A percentile compares a stretch with the other conserved stretches of the same genome.
phyloP scores from a whole-genome alignment of 2,888 invertebrate species.

The Pristionchus entomophagus region DNA sequence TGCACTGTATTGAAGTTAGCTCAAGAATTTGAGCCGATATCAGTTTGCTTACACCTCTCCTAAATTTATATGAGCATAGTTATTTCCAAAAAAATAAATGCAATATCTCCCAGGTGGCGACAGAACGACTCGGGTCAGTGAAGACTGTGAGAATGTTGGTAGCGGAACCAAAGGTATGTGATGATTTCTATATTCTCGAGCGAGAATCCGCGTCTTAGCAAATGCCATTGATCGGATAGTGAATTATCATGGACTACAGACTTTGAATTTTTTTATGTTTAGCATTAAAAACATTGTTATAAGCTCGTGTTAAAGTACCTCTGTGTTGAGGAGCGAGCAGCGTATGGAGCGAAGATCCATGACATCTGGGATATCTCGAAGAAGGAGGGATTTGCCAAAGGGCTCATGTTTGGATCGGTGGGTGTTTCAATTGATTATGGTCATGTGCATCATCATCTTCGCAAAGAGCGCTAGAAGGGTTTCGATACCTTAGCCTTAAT shows the following conservation, averaged over 20 bases:
- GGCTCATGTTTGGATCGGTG: slow-evolving; percentile 90
- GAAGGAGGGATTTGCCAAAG: slow-evolving; percentile 89
- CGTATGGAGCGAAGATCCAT: slow-evolving; percentile 83
- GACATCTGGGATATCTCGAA: slow-evolving; percentile 86
- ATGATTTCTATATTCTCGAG: neutral
- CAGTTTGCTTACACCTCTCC: no score
- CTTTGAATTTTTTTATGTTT: no score
- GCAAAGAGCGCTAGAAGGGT: neutral
- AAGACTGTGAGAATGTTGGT: slow-evolving; percentile 94
- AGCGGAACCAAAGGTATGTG: slow-evolving; percentile 86
- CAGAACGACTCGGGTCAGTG: slow-evolving; percentile 92
- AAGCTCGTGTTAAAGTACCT: neutral
- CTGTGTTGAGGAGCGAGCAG: slow-evolving; percentile 52
- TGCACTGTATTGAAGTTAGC: no score
- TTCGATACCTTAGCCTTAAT: no score
- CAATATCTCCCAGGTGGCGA: slow-evolving; percentile 82
- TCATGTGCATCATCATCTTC: neutral
- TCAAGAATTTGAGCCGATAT: no score
- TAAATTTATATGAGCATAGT: no score
- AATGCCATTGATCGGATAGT: no score
- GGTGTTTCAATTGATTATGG: slow-evolving; percentile 29
- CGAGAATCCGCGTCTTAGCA: no score
- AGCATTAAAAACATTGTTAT: neutral
- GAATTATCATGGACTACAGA: neutral
- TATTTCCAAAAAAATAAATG: no score